Evolutionary conservation across 1,140 invertebrate genomes (phyloP), one percentile per base, ranked within the genome.

Genomic region (Pseudomyrmex pallidus): DNA sequence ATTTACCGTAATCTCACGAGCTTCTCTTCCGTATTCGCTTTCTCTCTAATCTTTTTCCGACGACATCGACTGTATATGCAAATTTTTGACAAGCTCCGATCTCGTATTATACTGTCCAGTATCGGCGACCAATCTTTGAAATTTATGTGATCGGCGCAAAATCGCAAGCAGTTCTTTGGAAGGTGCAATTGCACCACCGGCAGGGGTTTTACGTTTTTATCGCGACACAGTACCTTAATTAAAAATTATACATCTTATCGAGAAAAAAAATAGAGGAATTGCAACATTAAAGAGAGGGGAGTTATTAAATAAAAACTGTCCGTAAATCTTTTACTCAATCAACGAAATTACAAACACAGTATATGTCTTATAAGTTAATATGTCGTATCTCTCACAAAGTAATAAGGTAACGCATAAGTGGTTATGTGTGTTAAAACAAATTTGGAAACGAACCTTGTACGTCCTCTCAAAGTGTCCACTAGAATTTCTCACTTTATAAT

Each of bases 111-210:
- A 20, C 76, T 50, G 52, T 59, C 57, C 9, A 91, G 64, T 57
- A 91, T 87, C 2, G 86, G 84, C 13, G 74, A 64, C 90, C 89
- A 91, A 73, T 89, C 82, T 73, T 85, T 82, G 52, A 88, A 57
- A 54, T 44, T 63, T 10, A 90, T 13, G 4, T 78, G 52, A 73
- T 91, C 90, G n/a, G 59, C 78, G 56, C 86, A 90, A 56, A 91
- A 88, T 70, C 68, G 87, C 54, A 91, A 84, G 17, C 35, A 83
- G 8, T 83, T 83, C 2, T 87, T 72, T 50, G 72, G 52, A 15
- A 90, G 63, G 64, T 86, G 72, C 1, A 83, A 57, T 68, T 83
- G 64, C 10, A 90, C 59, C 0, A 82, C 64, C 0, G 72, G 8
- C 15, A 89, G 52, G 13, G 86, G 86, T 44, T 77, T 82, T 2